Conservation (phyloP, 2,797 vertebrate genomes). For the Malurus leucopterus region DNA sequence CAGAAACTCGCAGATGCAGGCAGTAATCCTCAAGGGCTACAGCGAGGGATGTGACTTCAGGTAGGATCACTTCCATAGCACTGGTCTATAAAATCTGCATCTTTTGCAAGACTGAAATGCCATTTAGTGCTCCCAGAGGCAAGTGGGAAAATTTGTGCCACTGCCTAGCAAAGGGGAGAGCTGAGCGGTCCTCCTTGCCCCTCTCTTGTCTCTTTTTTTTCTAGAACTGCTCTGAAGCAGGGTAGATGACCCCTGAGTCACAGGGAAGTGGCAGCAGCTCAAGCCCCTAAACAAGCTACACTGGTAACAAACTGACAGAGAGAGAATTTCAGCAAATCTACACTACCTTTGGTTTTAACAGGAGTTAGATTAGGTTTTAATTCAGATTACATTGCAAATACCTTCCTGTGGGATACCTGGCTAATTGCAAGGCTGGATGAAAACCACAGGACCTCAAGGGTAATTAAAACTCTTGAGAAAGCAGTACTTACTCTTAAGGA, state of each 20-base stretch:
- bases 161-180: not conserved
- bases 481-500: conserved; percentile 28
- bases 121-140: not conserved
- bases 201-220: not conserved
- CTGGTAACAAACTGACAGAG: not conserved
- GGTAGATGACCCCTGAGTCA: not conserved
- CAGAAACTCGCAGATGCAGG: not conserved
- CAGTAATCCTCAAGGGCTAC: not conserved
- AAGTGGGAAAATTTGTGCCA: not conserved
- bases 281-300: not conserved
- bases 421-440: conserved; percentile 21
- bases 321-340: not conserved
- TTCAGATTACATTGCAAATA: conserved; percentile 54
- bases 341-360: not conserved
- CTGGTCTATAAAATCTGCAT: not conserved
- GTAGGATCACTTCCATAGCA: not conserved
- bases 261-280: not conserved
- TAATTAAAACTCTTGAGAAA: conserved; percentile 42
- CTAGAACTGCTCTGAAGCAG: not conserved
- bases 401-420: not conserved
- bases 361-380: conserved; percentile 8
- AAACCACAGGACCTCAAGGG: conserved; percentile 18
- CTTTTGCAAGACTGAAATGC: not conserved
- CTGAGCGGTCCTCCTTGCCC: not conserved
- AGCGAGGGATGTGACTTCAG: fast-evolving